These are phyloP conservation scores for Rutpela maculata DNA, from an alignment of 2,888 invertebrate species.

Conservation along the genomic window DNA sequence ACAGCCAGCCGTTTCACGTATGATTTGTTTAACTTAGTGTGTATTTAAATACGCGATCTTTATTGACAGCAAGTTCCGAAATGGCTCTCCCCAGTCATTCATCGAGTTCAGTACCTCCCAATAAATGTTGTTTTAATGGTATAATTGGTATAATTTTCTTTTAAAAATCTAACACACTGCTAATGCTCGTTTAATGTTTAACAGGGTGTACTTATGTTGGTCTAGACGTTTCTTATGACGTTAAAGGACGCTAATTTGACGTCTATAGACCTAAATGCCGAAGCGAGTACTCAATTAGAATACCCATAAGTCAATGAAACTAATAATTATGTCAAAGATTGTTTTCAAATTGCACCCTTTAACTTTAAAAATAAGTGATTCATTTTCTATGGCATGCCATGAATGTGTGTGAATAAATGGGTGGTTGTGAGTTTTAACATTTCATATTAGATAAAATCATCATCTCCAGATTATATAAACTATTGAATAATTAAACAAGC, in stretches of 20 bases:
- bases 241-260: conserved; percentile 70
- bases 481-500: background rate
- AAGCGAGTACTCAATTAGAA: conserved; percentile 36
- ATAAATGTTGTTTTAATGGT: conserved; percentile 44
- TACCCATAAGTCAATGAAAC: conserved; percentile 40
- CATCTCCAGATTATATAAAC: no score
- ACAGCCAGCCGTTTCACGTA: background rate
- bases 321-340: conserved; percentile 30
- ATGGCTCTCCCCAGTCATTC: conserved; percentile 12
- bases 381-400: conserved; percentile 28
- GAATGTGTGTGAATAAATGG: conserved; percentile 17
- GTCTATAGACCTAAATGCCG: conserved; percentile 57
- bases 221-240: conserved; percentile 67
- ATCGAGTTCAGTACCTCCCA: conserved; percentile 24
- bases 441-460: background rate
- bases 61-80: conserved; percentile 13
- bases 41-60: background rate
- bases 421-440: conserved; percentile 22
- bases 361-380: conserved; percentile 15
- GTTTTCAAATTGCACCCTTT: conserved; percentile 39
- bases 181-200: conserved; percentile 66
- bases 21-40: background rate
- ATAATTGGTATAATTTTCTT: conserved; percentile 40
- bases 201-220: conserved; percentile 65
- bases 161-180: conserved; percentile 63